These are phyloP conservation scores for Teleogryllus oceanicus DNA, from an alignment of 2,888 invertebrate genomes.

Conservation along the genomic window DNA sequence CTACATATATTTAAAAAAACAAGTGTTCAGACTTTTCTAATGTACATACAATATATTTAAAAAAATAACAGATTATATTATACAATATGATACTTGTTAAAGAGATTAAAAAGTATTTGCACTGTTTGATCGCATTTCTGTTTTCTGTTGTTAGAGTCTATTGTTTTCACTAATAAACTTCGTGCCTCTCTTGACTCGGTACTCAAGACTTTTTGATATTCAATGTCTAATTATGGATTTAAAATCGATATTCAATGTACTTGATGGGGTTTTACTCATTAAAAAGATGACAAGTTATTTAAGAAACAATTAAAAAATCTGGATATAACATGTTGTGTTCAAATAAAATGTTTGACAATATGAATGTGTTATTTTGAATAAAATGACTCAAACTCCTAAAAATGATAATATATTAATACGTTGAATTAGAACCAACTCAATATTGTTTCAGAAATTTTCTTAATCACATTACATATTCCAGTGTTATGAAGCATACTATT, in stretches of 20 bases:
- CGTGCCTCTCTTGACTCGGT: slow-evolving; percentile 44
- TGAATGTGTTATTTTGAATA: slow-evolving; percentile 22
- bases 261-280: slow-evolving; percentile 38
- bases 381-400: neutral
- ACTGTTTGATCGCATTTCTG: slow-evolving; percentile 36
- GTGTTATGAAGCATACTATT: too few relatives aligned
- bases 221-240: slow-evolving; percentile 39
- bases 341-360: slow-evolving; percentile 39
- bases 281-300: slow-evolving; percentile 34
- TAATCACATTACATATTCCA: too few relatives aligned
- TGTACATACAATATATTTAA: slow-evolving; percentile 35
- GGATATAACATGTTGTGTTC: slow-evolving; percentile 39
- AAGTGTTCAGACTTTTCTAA: slow-evolving; percentile 37
- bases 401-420: neutral
- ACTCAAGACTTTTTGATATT: slow-evolving; percentile 44
- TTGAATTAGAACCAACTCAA: too few relatives aligned
- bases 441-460: too few relatives aligned
- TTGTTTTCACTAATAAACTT: slow-evolving; percentile 41
- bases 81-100: slow-evolving; percentile 34
- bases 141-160: slow-evolving; percentile 37
- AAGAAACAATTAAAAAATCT: slow-evolving; percentile 36
- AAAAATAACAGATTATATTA: slow-evolving; percentile 33
- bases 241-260: slow-evolving; percentile 38
- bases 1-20: slow-evolving; percentile 3
- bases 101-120: slow-evolving; percentile 31